Conservation (phyloP, 2,113 vertebrate species). For the Myxocyprinus asiaticus region DNA sequence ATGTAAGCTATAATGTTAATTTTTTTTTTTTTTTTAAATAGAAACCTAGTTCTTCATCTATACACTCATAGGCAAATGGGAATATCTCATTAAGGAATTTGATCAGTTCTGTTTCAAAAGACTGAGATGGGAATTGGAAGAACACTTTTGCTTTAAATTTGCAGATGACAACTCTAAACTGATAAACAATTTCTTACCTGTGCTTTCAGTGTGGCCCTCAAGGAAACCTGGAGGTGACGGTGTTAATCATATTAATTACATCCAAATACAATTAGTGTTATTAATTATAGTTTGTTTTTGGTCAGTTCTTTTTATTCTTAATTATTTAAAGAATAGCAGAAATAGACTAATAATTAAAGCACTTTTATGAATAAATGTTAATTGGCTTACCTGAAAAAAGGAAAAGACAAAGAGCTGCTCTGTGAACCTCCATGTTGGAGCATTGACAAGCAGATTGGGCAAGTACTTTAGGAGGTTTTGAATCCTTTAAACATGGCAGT, state of each 20-base stretch:
- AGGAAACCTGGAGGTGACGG: slow-evolving; percentile 23
- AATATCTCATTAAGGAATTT: no score
- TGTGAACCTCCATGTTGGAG: slow-evolving; percentile 67
- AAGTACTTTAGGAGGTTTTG: slow-evolving; percentile 27
- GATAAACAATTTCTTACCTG: slow-evolving; percentile 17
- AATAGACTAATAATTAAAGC: not conserved
- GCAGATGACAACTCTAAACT: not conserved
- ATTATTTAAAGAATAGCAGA: not conserved
- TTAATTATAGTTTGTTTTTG: not conserved
- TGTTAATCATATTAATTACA: not conserved
- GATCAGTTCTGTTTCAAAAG: no score
- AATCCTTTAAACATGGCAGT: slow-evolving; percentile 44
- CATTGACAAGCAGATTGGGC: slow-evolving; percentile 56
- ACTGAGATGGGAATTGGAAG: no score
- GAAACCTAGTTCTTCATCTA: not conserved
- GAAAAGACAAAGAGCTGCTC: slow-evolving; percentile 58
- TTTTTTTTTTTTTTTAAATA: not conserved
- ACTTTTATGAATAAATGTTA: not conserved
- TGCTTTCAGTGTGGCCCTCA: not conserved
- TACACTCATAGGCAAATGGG: no score
- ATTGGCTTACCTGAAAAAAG: slow-evolving; percentile 65
- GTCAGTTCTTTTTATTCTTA: not conserved
- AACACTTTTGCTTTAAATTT: no score
- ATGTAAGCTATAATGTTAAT: not conserved
- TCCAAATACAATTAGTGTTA: not conserved